Percentiles rank a stretch among this genome's conserved stretches.
Evolutionary conservation across 2,888 invertebrate species (phyloP).

Genomic region (Glomeris marginata): DNA sequence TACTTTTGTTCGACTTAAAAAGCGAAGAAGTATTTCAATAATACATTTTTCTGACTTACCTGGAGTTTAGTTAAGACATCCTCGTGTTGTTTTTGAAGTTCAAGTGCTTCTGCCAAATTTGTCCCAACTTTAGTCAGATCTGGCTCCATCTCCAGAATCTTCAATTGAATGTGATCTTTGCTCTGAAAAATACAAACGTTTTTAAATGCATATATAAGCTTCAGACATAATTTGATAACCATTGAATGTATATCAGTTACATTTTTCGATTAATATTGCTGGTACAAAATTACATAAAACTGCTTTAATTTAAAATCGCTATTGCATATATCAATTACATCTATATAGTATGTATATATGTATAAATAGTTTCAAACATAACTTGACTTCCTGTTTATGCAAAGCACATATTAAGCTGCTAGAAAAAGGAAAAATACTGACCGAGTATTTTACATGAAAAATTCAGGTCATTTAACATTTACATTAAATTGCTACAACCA

Average conservation of each 20-base stretch:
- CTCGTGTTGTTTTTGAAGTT: slow-evolving; percentile 60
- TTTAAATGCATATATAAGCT: not conserved
- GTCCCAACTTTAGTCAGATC: slow-evolving; percentile 64
- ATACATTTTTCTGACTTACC: slow-evolving; percentile 36
- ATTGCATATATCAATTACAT: too few species aligned
- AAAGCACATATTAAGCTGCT: too few species aligned
- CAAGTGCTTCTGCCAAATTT: slow-evolving; percentile 55
- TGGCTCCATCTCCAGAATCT: slow-evolving; percentile 71
- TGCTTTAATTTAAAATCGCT: not conserved
- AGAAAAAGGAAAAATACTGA: too few species aligned
- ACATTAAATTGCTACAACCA: too few species aligned
- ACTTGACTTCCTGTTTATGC: too few species aligned
- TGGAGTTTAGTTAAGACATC: slow-evolving; percentile 67
- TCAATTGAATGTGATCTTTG: slow-evolving; percentile 63
- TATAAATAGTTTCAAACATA: too few species aligned
- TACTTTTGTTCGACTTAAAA: too few species aligned
- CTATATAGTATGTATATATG: too few species aligned
- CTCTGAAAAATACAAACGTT: slow-evolving; percentile 42
- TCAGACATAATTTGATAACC: not conserved
- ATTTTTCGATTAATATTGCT: not conserved
- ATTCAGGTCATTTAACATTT: too few species aligned
- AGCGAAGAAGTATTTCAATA: too few species aligned
- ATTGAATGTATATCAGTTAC: not conserved
- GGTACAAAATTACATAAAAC: not conserved
- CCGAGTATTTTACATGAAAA: too few species aligned